phyloP scores from a whole-genome alignment of 2,797 vertebrate species.

The Spinibarbus caldwelli region DNA sequence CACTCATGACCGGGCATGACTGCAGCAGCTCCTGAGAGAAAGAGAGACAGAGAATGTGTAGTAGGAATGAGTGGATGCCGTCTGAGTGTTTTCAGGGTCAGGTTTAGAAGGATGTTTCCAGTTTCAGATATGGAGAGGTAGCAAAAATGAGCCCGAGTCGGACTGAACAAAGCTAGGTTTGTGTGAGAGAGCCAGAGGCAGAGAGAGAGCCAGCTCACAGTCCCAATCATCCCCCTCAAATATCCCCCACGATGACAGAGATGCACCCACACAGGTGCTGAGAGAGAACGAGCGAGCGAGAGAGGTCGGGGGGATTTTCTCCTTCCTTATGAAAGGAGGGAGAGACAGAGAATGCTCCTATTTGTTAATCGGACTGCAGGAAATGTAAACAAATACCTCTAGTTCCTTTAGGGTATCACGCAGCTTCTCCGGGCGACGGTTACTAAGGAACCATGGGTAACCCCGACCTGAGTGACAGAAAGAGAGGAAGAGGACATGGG shows the following conservation, averaged over 20 bases:
- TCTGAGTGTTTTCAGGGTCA: conserved; percentile 75
- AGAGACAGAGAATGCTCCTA: conserved; percentile 78
- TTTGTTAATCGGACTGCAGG: conserved; percentile 85
- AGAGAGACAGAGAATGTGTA: conserved; percentile 59
- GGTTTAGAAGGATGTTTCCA: conserved; percentile 77
- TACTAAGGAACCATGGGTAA: conserved; percentile 90
- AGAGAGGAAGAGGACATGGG: conserved; percentile 52
- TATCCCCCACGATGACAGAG: conserved; percentile 92
- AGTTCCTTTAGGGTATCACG: conserved; percentile 91
- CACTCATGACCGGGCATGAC: conserved; percentile 85
- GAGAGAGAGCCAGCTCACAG: conserved; percentile 71
- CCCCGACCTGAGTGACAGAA: conserved; percentile 81
- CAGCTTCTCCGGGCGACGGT: conserved; percentile 89
- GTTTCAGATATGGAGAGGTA: conserved; percentile 78
- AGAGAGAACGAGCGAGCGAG: conserved; percentile 67
- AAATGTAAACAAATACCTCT: conserved; percentile 89
- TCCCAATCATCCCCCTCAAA: conserved; percentile 85
- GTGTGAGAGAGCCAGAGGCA: conserved; percentile 68
- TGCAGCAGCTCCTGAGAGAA: conserved; percentile 90
- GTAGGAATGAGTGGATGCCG: not conserved
- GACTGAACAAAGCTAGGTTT: conserved; percentile 90
- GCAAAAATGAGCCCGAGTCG: conserved; percentile 75
- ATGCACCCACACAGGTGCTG: conserved; percentile 82
- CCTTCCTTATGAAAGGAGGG: conserved; percentile 61
- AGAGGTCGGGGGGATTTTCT: conserved; percentile 65